These are phyloP conservation scores for Drosophila heteroneura DNA, from an alignment of 2,888 invertebrate species.

Conservation along the genomic window DNA sequence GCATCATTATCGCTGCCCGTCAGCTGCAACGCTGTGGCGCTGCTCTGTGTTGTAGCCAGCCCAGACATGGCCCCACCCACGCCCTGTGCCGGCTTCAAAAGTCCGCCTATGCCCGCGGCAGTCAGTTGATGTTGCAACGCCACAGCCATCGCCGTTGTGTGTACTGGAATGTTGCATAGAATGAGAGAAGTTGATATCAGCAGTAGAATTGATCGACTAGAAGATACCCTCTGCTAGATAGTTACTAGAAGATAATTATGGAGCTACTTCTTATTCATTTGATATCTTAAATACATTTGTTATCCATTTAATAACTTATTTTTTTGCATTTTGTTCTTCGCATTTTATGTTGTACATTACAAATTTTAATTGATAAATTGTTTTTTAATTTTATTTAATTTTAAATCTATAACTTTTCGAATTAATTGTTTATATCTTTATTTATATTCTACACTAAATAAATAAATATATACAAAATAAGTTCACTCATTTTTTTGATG, in stretches of 20 bases:
- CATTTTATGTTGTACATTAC: too few relatives aligned
- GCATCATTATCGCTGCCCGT: constrained; percentile 80
- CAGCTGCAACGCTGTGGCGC: constrained; percentile 69
- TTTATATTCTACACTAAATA: not conserved
- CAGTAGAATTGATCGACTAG: not conserved
- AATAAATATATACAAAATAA: not conserved
- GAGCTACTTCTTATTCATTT: not conserved
- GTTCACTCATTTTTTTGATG: not conserved
- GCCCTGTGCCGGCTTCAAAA: constrained; percentile 83
- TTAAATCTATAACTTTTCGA: not conserved
- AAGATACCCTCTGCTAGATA: not conserved
- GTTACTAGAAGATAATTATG: not conserved
- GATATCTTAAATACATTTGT: not conserved
- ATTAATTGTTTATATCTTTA: not conserved
- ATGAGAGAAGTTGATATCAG: not conserved
- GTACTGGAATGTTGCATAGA: constrained; percentile 64
- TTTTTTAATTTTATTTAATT: not conserved
- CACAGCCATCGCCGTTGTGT: constrained; percentile 84
- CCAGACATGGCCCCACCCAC: constrained; percentile 81
- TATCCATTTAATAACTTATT: too few relatives aligned
- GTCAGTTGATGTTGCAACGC: constrained; percentile 84
- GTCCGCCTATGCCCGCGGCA: constrained; percentile 82
- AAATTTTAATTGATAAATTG: not conserved
- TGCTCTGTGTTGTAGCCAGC: constrained; percentile 74
- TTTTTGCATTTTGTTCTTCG: too few relatives aligned